Evolutionary conservation across 2,797 vertebrate genomes (phyloP).

Genomic region (Chaetophractus vellerosus): DNA sequence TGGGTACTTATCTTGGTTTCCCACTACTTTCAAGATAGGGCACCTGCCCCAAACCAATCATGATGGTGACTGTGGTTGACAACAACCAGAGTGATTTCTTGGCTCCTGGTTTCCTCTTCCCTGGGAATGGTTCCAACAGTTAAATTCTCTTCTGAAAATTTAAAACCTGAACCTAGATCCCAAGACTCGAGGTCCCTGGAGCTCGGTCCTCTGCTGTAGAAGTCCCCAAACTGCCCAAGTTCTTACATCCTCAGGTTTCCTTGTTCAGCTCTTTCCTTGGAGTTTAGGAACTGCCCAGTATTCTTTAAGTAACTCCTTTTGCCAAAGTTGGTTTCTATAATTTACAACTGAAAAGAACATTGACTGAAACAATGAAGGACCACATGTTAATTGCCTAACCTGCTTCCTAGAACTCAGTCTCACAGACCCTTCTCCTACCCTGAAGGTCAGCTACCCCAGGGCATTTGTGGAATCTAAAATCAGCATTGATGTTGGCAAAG

Average conservation of each 20-base stretch:
- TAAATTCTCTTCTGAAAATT: constrained; percentile 5
- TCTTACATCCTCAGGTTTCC: neutral
- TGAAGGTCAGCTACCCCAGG: neutral
- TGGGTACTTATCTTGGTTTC: neutral
- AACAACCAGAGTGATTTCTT: neutral
- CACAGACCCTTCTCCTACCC: neutral
- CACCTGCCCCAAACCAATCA: neutral
- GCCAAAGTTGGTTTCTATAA: constrained; percentile 33
- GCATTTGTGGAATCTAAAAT: neutral
- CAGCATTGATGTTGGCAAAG: neutral
- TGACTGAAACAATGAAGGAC: neutral
- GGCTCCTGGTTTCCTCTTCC: neutral
- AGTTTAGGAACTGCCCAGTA: neutral
- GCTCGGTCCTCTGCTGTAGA: neutral
- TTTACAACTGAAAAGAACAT: neutral
- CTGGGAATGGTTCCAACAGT: neutral
- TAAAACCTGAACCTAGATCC: neutral
- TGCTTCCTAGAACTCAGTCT: neutral
- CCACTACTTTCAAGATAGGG: neutral
- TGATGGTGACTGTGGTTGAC: neutral
- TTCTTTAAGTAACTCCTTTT: constrained; percentile 30
- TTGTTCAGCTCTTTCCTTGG: neutral
- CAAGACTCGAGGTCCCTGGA: neutral
- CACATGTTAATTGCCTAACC: neutral
- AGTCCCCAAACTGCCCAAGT: neutral